Base-by-base conservation (phyloP, 2,888 invertebrate species). In the Caenorhabditis sp. region DNA sequence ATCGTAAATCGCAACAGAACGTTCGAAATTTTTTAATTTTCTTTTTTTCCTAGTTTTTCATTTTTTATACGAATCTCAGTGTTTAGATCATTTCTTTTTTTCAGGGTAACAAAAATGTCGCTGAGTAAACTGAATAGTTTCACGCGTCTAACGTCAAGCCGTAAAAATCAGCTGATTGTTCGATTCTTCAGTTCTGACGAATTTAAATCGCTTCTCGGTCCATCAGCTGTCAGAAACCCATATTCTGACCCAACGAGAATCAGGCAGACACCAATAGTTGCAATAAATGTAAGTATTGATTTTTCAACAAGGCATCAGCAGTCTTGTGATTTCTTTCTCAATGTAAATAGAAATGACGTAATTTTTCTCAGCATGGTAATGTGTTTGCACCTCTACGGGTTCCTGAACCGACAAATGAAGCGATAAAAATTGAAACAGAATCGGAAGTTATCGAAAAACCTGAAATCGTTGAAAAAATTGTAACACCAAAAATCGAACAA, bases 171-270 rank as follows among this genome's bases (percentile, higher is more conserved):
- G 59, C 38, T 61, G 17, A 63, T 71, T 20, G 60, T 64, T 23
- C 63, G 71, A 64, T 67, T 67, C 20, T 71, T 36, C 57, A 71
- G 71, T 64, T 71, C 71, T 53, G 71, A 54, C 64, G 72, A 69
- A 26, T 75, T 77, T 59, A 71, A 74, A 71, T 72, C 74, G 1
- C 31, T 67, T 1, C 59, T 77, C 1, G 70, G 69, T 7, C 64
- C 74, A 43, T 67, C 74, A 21, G 58, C 53, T 4, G 70, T 77
- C 12, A 59, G 62, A 20, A 75, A 74, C 49, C 77, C 77, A 14
- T 77, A 59, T 59, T 67, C 68, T 0, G 74, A 77, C 59, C 67
- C 62, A 3, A 38, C 61, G 20, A 52, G 69, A 43, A 70, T 49
- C 2, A 31, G 74, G 59, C 26, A 54, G 4, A n/a, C 59, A 23